A percentile compares a stretch with the other conserved stretches of the same genome.
Conservation (phyloP, 2,113 vertebrate species). For the Vimba vimba region DNA sequence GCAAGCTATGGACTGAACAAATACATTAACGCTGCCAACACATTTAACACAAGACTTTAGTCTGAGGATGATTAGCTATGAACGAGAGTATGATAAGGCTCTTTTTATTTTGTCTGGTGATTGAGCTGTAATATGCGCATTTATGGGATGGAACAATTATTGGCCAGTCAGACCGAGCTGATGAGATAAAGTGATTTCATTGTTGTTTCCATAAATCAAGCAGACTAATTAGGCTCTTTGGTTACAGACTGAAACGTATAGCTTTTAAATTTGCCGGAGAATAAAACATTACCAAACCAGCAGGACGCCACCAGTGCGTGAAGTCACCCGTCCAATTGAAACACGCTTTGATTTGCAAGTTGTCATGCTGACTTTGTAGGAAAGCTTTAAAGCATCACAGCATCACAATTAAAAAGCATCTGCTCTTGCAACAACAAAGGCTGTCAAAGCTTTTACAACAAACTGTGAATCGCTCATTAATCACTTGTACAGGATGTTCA, state of each 20-base stretch:
- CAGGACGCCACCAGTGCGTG: constrained; percentile 27
- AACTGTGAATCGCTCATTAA: constrained; percentile 41
- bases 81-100: constrained; percentile 43
- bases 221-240: constrained; percentile 50
- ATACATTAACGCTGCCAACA: not conserved
- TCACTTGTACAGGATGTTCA: constrained; percentile 23
- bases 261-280: constrained; percentile 39
- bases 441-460: constrained; percentile 29
- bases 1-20: not conserved
- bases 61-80: constrained; percentile 29
- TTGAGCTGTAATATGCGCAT: constrained; percentile 28
- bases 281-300: constrained; percentile 52
- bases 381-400: constrained; percentile 37
- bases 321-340: constrained; percentile 26
- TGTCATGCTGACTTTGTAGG: constrained; percentile 38
- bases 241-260: constrained; percentile 36
- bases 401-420: constrained; percentile 42
- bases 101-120: constrained; percentile 34
- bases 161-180: constrained; percentile 4
- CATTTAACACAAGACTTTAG: constrained; percentile 25
- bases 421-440: constrained; percentile 34
- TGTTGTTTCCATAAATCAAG: constrained; percentile 45
- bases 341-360: constrained; percentile 40
- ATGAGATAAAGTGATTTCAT: constrained; percentile 43
- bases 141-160: constrained; percentile 3